Evolutionary conservation across 2,113 vertebrate species (phyloP), one percentile per base, ranked within the genome.

Genomic region (Steatornis caripensis): DNA sequence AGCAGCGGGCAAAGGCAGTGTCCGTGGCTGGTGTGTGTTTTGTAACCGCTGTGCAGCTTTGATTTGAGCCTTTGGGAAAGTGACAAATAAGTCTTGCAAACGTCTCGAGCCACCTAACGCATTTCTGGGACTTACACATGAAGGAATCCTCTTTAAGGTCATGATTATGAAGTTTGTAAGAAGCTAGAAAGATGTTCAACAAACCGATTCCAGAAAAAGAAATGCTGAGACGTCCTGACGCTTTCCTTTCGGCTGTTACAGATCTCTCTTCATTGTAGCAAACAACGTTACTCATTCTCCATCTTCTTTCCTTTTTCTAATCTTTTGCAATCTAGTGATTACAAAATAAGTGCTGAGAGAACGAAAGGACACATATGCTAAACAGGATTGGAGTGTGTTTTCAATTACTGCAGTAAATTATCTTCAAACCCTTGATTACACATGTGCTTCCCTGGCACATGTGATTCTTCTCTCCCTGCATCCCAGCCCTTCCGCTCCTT

Each of bases 371-470:
- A 1, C 65, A 64, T 70, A 45, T 76, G 84, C 79, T 94, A 49
- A 91, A 37, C 74, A 90, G 66, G 64, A 39, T 43, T 64, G 81
- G 48, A 94, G 65, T 77, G 46, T 96, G 94, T 5, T 82, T 97
- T 97, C 94, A 97, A 96, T 97, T 96, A 95, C 62, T 70, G 84
- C 74, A 71, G 27, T 30, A 81, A 88, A 94, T 89, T 88, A 92
- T 94, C 88, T 90, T 86, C 79, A 57, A 86, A 58, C 75, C 81
- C 68, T 80, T 91, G 78, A 84, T 92, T 87, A 81, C 84, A 71
- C 77, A 81, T 79, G 74, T 95, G 94, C 54, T 88, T 90, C 85
- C 61, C 55, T 95, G 66, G 69, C 83, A 66, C 37, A 32, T 17
- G 45, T 53, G 69, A 65, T 60, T 90, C 76, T 90, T 62, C 15